Evolutionary conservation across 2,888 invertebrate species (phyloP), one percentile per base, ranked within the genome.

Genomic region (Amphipoea lucens): DNA sequence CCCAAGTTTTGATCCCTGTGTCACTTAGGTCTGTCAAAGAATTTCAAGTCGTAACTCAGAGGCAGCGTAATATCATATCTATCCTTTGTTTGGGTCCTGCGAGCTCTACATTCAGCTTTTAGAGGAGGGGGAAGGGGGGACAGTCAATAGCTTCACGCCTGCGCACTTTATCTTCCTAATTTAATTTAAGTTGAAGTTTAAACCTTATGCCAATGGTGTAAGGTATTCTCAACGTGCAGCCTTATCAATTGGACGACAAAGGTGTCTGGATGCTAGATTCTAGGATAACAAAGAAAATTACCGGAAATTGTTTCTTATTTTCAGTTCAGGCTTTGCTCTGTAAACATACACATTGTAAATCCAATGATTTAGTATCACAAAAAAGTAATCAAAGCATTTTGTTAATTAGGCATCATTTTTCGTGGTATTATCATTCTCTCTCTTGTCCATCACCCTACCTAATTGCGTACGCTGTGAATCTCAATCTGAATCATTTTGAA

Each of bases 71-170:
- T 75, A 78, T 85, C 60, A 73, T 82, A 82, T 85, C 82, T 82
- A 85, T 75, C 79, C 86, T 85, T 84, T 90, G 84, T 90, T 88
- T 80, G 78, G 88, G 90, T 94, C 94, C 93, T 94, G 91, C 84
- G 88, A 92, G 90, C 91, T 92, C 92, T 93, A 92, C 90, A 91
- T 92, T 93, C 92, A 93, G 92, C 90, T 91, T 92, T 91, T 83
- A 87, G 83, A 70, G 86, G 79, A 88, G 88, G 89, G 88, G 79
- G 81, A 71, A 84, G 90, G 92, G 92, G 92, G 92, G 88, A 90
- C 79, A 93, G 94, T 96, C 96, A 92, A 96, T 96, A 96, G 91
- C 90, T 88, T 83, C 90, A 92, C 95, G 96, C 96, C 88, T 93
- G 96, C 96, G 96, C 90, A 88, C 79, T 90, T 76, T 77, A 78